Base-by-base conservation (phyloP, 2,797 vertebrate species). In the Labroides dimidiatus region DNA sequence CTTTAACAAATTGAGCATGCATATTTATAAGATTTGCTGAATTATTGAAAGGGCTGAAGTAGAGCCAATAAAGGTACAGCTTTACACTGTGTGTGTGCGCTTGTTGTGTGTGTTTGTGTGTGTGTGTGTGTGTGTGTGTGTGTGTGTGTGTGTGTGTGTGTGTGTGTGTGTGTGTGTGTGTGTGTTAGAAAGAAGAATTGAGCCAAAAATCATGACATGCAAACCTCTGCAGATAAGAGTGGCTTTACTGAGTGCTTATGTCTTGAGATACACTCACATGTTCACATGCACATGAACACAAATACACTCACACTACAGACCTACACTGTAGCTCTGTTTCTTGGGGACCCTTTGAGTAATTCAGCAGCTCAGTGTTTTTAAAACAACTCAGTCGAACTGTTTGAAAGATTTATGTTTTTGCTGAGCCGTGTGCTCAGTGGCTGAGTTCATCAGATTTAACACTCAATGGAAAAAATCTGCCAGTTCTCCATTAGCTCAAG, bases 31-130 rank as follows among this genome's bases (percentile, higher is more conserved):
- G 79, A 62, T 75, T 76, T 50, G 27, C 66, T 88, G 77, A 89
- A 89, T 90, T 77, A 90, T 89, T 90, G 58, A 90, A 84, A 68
- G 42, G 75, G 64, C 84, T 74, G 81, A 89, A 85, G 87, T 78
- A 45, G 52, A 89, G 69, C 73, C 73, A 76, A 71, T 64, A 45
- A 43, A 62, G 43, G 56, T 80, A 44, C 64, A 77, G 65, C 50
- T 44, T 16, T 57, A 7, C 57, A 42, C 10, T 4, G 4, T 4
- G 8, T 33, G 30, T 33, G 30, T 33, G 30, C 8, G 30, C 8
- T 4, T 33, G 30, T 33, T 33, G 30, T 33, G 30, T 9, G 30
- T 33, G 30, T 33, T 4, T 33, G 30, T 33, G 30, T 33, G 30
- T 33, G 20, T 39, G 37, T 61, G 54, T 57, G 60, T 62, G 65